These are phyloP conservation scores for Daktulosphaira vitifoliae DNA, from an alignment of 1,140 invertebrate genomes.

Conservation along the genomic window DNA sequence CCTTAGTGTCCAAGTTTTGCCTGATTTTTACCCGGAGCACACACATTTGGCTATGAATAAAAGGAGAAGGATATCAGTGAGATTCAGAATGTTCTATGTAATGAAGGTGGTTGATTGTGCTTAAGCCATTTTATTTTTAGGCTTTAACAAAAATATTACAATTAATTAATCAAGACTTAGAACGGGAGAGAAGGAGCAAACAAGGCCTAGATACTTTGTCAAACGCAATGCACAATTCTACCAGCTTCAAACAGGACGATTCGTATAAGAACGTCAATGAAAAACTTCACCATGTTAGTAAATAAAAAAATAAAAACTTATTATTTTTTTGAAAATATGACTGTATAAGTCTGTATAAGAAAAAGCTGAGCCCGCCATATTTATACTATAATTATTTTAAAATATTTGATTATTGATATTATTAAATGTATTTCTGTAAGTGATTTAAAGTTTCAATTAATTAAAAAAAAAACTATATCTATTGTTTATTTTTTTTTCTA, in stretches of 20 bases:
- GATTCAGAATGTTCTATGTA: slow-evolving; percentile 14
- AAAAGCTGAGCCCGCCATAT: no score
- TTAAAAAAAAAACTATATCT: no score
- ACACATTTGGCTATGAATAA: slow-evolving; percentile 85
- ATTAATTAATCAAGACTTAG: slow-evolving; percentile 73
- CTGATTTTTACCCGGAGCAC: slow-evolving; percentile 92
- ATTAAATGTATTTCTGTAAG: no score
- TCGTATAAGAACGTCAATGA: slow-evolving; percentile 80
- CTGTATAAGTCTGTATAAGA: no score
- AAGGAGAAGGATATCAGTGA: slow-evolving; percentile 71
- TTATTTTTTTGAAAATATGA: no score
- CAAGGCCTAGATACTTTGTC: slow-evolving; percentile 81
- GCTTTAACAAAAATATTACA: slow-evolving; percentile 72
- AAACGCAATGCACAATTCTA: slow-evolving; percentile 81
- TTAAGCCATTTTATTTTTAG: slow-evolving; percentile 43
- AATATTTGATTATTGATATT: no score
- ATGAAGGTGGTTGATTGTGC: no score
- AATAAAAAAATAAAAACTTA: no score
- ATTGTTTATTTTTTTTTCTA: no score
- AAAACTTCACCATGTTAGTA: slow-evolving; percentile 76
- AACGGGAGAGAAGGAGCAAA: slow-evolving; percentile 72
- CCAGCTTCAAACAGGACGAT: slow-evolving; percentile 78
- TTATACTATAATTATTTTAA: no score
- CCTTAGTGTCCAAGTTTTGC: slow-evolving; percentile 70
- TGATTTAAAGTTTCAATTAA: no score